Conservation (phyloP, 2,113 vertebrate genomes). For the Prietella phreatophila region DNA sequence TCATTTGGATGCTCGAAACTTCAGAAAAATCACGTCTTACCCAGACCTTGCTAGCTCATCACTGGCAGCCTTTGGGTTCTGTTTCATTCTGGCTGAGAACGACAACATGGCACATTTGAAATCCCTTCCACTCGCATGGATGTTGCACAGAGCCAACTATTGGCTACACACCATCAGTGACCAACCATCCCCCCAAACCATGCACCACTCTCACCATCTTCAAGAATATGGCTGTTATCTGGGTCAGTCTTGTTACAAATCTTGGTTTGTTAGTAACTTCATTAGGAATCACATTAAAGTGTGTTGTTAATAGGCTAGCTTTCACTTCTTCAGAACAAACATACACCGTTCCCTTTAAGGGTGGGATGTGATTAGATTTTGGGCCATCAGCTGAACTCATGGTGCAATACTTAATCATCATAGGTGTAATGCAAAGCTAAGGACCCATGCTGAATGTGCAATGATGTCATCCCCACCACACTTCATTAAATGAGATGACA, state of each 20-base stretch:
- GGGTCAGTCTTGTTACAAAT: slow-evolving; percentile 18
- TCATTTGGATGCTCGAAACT: slow-evolving; percentile 44
- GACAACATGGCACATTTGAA: slow-evolving; percentile 47
- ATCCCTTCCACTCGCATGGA: slow-evolving; percentile 47
- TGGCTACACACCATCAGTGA: slow-evolving; percentile 49
- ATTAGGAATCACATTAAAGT: neutral
- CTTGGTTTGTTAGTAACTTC: slow-evolving; percentile 15
- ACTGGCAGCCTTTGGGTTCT: slow-evolving; percentile 40
- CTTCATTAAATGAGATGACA: neutral
- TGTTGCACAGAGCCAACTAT: slow-evolving; percentile 46
- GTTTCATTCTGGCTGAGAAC: slow-evolving; percentile 48
- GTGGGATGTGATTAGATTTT: neutral
- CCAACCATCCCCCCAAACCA: slow-evolving; percentile 30
- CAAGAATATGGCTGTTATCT: slow-evolving; percentile 29
- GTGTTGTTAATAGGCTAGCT: neutral
- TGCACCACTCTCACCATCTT: slow-evolving; percentile 1
- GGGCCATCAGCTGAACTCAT: slow-evolving; percentile 15
- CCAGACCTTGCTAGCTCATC: slow-evolving; percentile 38
- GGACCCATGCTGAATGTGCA: neutral
- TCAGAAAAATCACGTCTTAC: slow-evolving; percentile 49
- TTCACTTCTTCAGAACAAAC: neutral
- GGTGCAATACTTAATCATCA: neutral
- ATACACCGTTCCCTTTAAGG: neutral
- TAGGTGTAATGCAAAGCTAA: neutral
- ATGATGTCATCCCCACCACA: neutral